A percentile compares a stretch with the other conserved stretches of the same genome.
phyloP scores from a whole-genome alignment of 2,888 invertebrate genomes.

The Polietes domitor region DNA sequence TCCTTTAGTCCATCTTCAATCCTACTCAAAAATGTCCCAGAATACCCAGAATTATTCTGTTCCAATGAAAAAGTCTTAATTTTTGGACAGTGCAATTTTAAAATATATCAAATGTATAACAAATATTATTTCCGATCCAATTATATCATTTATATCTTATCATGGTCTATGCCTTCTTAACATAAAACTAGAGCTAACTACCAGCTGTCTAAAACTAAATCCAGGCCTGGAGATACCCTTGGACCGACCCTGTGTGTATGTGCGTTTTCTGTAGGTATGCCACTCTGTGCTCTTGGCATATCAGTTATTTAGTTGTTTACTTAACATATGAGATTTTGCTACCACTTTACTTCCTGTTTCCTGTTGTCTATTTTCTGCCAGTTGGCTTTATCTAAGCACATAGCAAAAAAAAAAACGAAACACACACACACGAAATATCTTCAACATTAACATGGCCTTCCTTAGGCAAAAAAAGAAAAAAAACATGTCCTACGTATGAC shows the following conservation, averaged over 20 bases:
- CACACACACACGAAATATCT: background rate
- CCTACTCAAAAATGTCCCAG: no score
- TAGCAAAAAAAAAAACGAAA: background rate
- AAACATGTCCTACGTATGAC: background rate
- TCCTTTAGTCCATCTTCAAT: no score
- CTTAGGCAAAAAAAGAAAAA: background rate
- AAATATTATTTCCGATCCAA: no score
- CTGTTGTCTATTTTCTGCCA: conserved; percentile 57
- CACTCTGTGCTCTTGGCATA: conserved; percentile 39
- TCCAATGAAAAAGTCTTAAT: no score
- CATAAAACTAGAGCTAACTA: no score
- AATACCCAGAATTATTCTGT: no score
- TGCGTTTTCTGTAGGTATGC: background rate
- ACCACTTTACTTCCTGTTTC: conserved; percentile 59
- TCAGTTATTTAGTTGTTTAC: conserved; percentile 42
- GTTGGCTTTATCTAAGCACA: conserved; percentile 41
- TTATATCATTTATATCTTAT: no score
- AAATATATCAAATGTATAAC: no score
- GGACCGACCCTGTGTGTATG: background rate
- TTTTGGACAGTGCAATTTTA: no score
- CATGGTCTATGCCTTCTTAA: no score
- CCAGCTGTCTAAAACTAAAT: no score
- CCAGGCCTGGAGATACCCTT: background rate
- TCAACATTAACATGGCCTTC: conserved; percentile 6
- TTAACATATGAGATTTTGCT: conserved; percentile 43